Percentiles rank a stretch among this genome's conserved stretches.
Conservation (phyloP, 2,888 invertebrate genomes). For the Mythimna albipuncta region DNA sequence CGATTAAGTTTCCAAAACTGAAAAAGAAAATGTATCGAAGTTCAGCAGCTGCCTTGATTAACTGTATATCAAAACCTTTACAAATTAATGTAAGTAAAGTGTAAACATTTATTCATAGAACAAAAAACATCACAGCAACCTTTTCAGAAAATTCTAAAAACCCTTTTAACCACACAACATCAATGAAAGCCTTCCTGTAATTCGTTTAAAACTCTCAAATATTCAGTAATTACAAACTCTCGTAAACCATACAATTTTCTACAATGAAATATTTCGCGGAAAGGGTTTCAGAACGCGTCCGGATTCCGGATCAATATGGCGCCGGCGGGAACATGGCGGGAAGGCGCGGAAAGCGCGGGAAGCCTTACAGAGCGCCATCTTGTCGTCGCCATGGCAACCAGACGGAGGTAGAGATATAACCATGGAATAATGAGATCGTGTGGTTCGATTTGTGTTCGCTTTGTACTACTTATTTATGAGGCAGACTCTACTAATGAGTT, state of each 20-base stretch:
- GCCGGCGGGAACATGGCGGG: slow-evolving; percentile 69
- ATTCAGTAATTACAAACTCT: slow-evolving; percentile 34
- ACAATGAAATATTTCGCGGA: slow-evolving; percentile 36
- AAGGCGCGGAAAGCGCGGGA: slow-evolving; percentile 78
- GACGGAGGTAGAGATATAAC: slow-evolving; percentile 36
- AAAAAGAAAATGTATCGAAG: background rate
- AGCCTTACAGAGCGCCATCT: slow-evolving; percentile 74
- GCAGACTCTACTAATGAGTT: slow-evolving; percentile 20
- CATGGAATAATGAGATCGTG: slow-evolving; percentile 32
- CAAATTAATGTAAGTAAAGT: background rate
- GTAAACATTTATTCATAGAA: background rate
- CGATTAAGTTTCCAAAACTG: background rate
- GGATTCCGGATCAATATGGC: slow-evolving; percentile 75
- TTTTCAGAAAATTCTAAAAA: slow-evolving; percentile 1
- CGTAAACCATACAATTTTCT: slow-evolving; percentile 30
- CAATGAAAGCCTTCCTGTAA: slow-evolving; percentile 10
- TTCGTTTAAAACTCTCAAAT: slow-evolving; percentile 20
- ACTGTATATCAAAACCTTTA: background rate
- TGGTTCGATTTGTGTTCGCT: slow-evolving; percentile 31
- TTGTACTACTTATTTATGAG: slow-evolving; percentile 14
- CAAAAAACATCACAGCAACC: background rate
- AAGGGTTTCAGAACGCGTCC: slow-evolving; percentile 69
- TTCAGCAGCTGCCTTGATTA: background rate
- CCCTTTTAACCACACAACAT: background rate
- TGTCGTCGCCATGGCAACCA: slow-evolving; percentile 74